Percentiles rank a stretch among this genome's conserved stretches.
phyloP scores from a whole-genome alignment of 2,797 vertebrate species.

The Acropternis orthonyx region DNA sequence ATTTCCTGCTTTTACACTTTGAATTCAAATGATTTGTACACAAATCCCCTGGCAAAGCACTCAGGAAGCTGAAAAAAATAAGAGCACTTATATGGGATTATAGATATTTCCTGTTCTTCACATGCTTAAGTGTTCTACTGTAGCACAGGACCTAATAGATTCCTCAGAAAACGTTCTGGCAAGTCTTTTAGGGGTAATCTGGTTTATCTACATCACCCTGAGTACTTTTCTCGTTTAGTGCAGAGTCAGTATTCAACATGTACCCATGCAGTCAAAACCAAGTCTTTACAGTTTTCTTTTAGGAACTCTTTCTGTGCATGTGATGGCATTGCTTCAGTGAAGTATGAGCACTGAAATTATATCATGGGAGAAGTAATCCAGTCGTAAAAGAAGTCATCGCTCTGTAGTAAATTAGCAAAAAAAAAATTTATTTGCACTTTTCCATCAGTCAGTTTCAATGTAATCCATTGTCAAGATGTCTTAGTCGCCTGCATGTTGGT shows the following conservation, averaged over 20 bases:
- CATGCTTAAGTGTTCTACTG: neutral
- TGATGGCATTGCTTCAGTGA: neutral
- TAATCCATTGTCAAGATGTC: neutral
- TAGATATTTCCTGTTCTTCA: neutral
- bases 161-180: neutral
- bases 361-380: neutral
- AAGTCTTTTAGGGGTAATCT: neutral
- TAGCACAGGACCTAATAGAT: neutral
- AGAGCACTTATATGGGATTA: neutral
- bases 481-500: neutral
- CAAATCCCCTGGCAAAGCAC: neutral
- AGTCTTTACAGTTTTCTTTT: neutral
- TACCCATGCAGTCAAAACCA: neutral
- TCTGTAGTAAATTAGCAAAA: neutral
- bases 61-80: neutral
- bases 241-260: neutral
- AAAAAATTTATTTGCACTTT: fast-evolving
- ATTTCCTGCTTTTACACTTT: neutral
- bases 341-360: neutral
- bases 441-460: neutral
- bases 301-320: neutral
- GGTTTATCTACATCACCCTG: neutral
- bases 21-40: neutral
- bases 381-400: neutral
- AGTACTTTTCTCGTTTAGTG: neutral